Conservation (phyloP, 2,797 vertebrate species). For the Natrix natrix region DNA sequence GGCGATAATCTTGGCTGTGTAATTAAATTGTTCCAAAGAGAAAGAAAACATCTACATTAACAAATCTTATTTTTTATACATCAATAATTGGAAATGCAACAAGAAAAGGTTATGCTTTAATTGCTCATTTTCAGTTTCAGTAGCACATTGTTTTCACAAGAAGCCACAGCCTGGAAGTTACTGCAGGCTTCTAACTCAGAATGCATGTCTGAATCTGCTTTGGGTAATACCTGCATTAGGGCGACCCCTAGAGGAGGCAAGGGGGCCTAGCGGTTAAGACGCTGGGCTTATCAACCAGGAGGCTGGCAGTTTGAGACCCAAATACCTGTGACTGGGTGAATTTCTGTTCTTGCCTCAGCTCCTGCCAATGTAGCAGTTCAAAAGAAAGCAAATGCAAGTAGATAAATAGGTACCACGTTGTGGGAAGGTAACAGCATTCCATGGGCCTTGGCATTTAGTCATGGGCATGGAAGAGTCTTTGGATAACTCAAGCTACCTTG, state of each 20-base stretch:
- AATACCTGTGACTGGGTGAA: not conserved
- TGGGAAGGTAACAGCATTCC: not conserved
- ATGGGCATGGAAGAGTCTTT: not conserved
- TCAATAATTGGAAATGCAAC: conserved; percentile 28
- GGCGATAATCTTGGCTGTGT: not conserved
- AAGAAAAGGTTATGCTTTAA: conserved; percentile 23
- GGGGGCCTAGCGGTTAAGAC: not conserved
- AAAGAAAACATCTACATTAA: conserved; percentile 21
- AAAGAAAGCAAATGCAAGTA: not conserved
- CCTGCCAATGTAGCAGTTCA: not conserved
- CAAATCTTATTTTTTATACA: conserved; percentile 21
- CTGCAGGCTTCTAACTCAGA: conserved; percentile 11
- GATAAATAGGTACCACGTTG: not conserved
- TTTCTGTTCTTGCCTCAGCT: not conserved
- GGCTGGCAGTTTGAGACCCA: not conserved
- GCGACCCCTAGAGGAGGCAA: not conserved
- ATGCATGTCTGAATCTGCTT: conserved; percentile 13
- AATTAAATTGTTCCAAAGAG: conserved; percentile 24
- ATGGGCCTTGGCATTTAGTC: not conserved
- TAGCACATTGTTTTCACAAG: not conserved
- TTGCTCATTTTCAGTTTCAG: conserved; percentile 29
- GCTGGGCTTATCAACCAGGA: not conserved
- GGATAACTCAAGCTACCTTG: not conserved
- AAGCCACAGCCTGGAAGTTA: conserved; percentile 2
- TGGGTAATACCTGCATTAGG: not conserved